phyloP scores from a whole-genome alignment of 2,113 vertebrate genomes.

The Macrotis lagotis region DNA sequence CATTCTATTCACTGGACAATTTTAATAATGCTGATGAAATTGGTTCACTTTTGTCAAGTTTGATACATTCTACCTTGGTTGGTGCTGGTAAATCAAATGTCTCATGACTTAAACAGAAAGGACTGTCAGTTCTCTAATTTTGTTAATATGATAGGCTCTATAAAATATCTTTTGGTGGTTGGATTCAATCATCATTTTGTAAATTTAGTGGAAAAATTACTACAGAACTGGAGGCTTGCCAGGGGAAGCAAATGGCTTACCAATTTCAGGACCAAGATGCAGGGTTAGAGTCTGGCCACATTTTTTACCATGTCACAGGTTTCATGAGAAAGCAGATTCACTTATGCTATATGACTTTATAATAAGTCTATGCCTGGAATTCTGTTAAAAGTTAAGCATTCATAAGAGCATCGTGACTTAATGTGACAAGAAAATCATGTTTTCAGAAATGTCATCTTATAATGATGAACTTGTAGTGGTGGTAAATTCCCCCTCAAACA shows the following conservation, averaged over 20 bases:
- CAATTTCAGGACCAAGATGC: not conserved
- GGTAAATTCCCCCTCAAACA: not conserved
- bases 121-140: not conserved
- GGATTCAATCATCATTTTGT: not conserved
- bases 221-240: not conserved
- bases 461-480: not conserved
- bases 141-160: not conserved
- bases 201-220: too few species aligned
- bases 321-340: not conserved
- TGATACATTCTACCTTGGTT: not conserved
- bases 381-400: constrained; percentile 8
- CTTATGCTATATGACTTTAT: not conserved
- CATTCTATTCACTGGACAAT: not conserved
- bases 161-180: constrained; percentile 4
- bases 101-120: not conserved
- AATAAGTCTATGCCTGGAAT: not conserved
- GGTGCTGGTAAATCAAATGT: not conserved
- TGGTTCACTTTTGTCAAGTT: not conserved
- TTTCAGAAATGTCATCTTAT: not conserved
- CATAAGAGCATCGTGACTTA: not conserved
- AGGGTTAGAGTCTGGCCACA: too few species aligned
- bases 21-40: not conserved
- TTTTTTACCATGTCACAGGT: not conserved
- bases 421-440: rapidly evolving
- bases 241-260: not conserved